Conservation (phyloP, 2,888 invertebrate species). For the Odontomyia ornata region DNA sequence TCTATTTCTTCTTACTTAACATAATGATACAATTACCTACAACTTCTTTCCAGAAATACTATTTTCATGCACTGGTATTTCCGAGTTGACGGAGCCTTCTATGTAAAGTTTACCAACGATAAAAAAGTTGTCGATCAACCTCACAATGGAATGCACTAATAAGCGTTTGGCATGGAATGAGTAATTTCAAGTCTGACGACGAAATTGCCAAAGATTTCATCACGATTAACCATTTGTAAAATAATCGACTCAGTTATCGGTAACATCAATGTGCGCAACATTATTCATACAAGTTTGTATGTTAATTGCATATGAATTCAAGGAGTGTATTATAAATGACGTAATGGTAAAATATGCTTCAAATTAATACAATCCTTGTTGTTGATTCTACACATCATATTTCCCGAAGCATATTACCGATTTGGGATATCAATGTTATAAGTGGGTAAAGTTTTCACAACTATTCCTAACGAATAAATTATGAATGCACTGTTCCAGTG, state of each 20-base stretch:
- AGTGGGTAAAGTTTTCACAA: no score
- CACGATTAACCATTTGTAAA: constrained; percentile 1
- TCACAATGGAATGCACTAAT: constrained; percentile 30
- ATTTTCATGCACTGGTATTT: constrained; percentile 25
- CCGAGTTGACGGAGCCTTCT: constrained; percentile 21
- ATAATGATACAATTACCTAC: constrained; percentile 15
- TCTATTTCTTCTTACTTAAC: constrained; percentile 2
- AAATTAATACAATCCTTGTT: no score
- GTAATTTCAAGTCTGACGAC: constrained; percentile 38
- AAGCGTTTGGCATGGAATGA: constrained; percentile 6
- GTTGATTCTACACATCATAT: no score
- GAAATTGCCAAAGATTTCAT: constrained; percentile 39
- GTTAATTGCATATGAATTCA: not conserved
- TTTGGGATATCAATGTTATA: no score
- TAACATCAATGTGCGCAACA: not conserved
- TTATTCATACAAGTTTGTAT: not conserved
- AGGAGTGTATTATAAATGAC: not conserved
- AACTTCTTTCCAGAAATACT: constrained; percentile 31
- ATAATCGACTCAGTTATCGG: not conserved
- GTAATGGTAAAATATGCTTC: no score
- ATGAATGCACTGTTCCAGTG: no score
- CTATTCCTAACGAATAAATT: no score
- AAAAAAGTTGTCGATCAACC: constrained; percentile 29
- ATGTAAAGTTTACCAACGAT: not conserved
- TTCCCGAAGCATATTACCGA: no score